Base-by-base conservation (phyloP, 2,797 vertebrate genomes). In the Squalus acanthias region DNA sequence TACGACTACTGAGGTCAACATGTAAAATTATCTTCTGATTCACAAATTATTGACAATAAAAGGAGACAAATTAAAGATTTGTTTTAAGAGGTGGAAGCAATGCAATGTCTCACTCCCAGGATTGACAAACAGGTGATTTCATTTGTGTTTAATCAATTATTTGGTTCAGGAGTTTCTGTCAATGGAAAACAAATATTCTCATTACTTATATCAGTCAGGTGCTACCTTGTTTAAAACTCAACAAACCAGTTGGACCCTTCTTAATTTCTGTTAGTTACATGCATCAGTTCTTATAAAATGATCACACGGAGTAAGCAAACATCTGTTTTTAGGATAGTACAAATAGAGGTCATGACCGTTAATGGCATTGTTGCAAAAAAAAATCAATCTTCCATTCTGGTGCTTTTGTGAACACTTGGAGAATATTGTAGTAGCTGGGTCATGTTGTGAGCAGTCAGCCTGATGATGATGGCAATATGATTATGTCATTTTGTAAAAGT, bases 81-180 rank as follows among this genome's bases (percentile, higher is more conserved):
- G 20, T 95, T 70, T 24, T 95, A 95, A 70, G 69, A 24, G 17
- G 39, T 50, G 69, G 67, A 95, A 53, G 22, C 67, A 50, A 46
- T 5, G 93, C 24, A 46, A 46, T 12, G 65, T 70, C 8, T 69
- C 39, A 46, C 39, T 95, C n/a, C 24, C 93, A 95, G 39, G 46
- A 95, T 46, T 95, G 67, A 72, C 39, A 50, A 65, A 53, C 93
- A 95, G 93, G 67, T 95, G 67, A 95, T 69, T n/a, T 69, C 0
- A 95, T 95, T 15, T 95, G 67, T 95, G 93, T 53, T 95, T 95
- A 70, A 72, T 94, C 63, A 94, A 69, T 72, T 95, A 95, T 95
- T 95, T 95, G 67, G 93, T 95, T 95, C 67, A 95, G 93, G 93
- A 72, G 46, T 26, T 95, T 29, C 67, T 50, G 24, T 95, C 67